Base-by-base conservation (phyloP, 2,888 invertebrate species). In the Trachelus iudaicus region DNA sequence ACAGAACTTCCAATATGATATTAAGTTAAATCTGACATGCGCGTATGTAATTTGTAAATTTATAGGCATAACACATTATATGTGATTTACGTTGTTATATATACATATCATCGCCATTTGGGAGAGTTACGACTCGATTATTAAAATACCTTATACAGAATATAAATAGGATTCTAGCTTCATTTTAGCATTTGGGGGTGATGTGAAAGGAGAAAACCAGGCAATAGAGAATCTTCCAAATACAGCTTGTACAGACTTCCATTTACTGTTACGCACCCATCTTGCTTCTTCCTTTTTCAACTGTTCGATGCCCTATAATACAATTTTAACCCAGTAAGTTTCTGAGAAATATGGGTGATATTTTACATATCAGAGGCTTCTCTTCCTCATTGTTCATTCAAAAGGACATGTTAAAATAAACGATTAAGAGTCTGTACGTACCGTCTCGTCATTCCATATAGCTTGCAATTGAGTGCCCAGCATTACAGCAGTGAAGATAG, bases 401-500 rank as follows among this genome's bases (percentile, higher is more conserved):
- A 56, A 56, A 23, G 6, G 56, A 56, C 9, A 56, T 56, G 23
- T 23, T 23, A 56, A 23, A 56, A 2, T 9, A 2, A 9, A 56
- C 9, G 15, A 6, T 23, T 2, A 2, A 56, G 9, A 9, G 56
- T 9, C 9, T 56, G 0, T 56, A 56, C 23, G 2, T 92, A 97
- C 98, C 86, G 99, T 99, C 93, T 99, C 98, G 92, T 99, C 99
- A 89, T 98, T 97, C 95, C 98, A 98, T 89, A 99, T 99, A 35
- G 99, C 98, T 90, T 98, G 97, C 71, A 99, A 92, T 92, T 99
- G 99, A 0, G 98, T 98, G 75, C 97, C 97, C 86, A 98, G 95
- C 99, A 99, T 99, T 71, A 99, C 98, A 35, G 96, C 96, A 1
- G 99, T 99, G 92, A 99, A 99, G 85, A 99, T 97, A 34, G 98